Conservation (phyloP, 2,113 vertebrate genomes). For the Tympanuchus pallidicinctus region DNA sequence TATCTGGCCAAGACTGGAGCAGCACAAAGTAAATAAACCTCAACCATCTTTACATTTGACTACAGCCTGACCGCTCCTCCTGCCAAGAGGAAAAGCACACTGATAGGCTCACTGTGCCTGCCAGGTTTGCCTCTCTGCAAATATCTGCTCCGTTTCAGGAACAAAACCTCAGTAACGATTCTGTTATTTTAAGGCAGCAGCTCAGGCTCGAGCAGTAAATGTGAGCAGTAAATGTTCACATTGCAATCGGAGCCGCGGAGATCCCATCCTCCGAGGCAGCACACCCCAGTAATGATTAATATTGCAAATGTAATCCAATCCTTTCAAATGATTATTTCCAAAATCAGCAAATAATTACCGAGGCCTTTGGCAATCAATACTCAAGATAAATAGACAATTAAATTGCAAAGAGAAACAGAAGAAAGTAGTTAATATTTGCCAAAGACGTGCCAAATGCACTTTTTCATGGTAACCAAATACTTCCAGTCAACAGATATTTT, state of each 20-base stretch:
- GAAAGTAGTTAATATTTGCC: slow-evolving; percentile 60
- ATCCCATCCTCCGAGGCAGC: neutral
- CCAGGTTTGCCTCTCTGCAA: neutral
- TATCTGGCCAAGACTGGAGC: neutral
- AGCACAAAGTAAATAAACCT: neutral
- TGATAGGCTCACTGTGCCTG: neutral
- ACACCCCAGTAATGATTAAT: slow-evolving; percentile 35
- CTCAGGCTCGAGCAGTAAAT: neutral
- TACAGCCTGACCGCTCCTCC: neutral
- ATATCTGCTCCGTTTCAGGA: neutral
- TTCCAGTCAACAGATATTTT: slow-evolving; percentile 67
- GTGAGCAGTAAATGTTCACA: slow-evolving; percentile 11
- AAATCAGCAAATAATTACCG: slow-evolving; percentile 59
- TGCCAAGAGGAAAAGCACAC: neutral
- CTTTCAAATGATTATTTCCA: slow-evolving; percentile 40
- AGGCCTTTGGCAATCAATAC: slow-evolving; percentile 45
- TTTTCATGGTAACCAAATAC: slow-evolving; percentile 63
- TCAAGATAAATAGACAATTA: slow-evolving; percentile 61
- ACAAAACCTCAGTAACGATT: neutral
- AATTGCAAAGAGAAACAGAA: slow-evolving; percentile 53
- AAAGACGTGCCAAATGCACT: slow-evolving; percentile 34
- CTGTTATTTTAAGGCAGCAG: slow-evolving; percentile 13
- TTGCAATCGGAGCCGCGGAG: neutral
- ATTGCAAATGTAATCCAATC: neutral
- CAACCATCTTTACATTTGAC: neutral